phyloP scores from a whole-genome alignment of 2,797 vertebrate genomes.

The Chelon labrosus region DNA sequence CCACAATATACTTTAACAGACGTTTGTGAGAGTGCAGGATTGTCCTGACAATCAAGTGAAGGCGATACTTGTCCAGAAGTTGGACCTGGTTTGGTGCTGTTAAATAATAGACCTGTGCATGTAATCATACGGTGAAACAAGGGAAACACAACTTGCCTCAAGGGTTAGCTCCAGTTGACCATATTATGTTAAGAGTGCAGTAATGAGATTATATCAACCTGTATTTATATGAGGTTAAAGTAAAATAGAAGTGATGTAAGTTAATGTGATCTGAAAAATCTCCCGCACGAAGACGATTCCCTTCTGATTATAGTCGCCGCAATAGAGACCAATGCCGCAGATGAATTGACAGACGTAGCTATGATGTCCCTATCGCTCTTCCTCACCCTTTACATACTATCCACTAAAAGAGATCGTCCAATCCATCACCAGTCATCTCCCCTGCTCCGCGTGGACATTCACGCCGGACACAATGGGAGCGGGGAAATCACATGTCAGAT shows the following conservation, averaged over 20 bases:
- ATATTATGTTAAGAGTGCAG: constrained; percentile 28
- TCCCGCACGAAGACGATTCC: constrained; percentile 10
- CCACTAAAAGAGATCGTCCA: constrained; percentile 56
- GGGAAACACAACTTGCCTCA: neutral
- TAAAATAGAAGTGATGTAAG: constrained; percentile 24
- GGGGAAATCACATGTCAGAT: constrained; percentile 79
- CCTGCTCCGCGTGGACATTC: constrained; percentile 62
- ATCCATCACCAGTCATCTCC: constrained; percentile 73
- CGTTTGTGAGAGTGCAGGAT: neutral
- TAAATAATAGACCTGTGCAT: constrained; percentile 4
- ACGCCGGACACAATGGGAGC: constrained; percentile 66
- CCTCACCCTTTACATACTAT: constrained; percentile 30
- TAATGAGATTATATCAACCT: constrained; percentile 37
- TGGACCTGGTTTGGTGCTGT: neutral
- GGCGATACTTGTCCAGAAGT: neutral
- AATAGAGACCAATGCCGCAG: constrained; percentile 28
- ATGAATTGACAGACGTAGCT: constrained; percentile 35
- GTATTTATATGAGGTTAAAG: constrained; percentile 23
- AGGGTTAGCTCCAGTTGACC: constrained; percentile 6
- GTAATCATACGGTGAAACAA: neutral
- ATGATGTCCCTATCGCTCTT: constrained; percentile 27
- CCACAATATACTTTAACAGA: too few relatives aligned
- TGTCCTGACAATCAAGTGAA: neutral
- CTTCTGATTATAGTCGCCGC: constrained; percentile 11
- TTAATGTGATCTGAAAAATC: constrained; percentile 10